Percentiles rank a stretch among this genome's conserved stretches.
phyloP scores from a whole-genome alignment of 2,888 invertebrate genomes.

The Electrophaes corylata region DNA sequence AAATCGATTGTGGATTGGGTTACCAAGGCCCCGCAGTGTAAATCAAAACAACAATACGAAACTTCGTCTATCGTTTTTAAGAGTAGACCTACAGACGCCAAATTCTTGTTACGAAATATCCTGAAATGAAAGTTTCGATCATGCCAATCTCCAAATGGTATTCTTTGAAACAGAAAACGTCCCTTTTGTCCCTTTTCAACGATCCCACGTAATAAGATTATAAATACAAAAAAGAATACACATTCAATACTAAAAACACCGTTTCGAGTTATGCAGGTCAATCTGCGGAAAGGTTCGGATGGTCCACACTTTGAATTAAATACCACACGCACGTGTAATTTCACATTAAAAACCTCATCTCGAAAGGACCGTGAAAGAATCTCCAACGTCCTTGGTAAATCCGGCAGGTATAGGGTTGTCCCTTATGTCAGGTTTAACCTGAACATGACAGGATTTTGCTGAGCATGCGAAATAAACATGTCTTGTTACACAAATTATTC shows the following conservation, averaged over 20 bases:
- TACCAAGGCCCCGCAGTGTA: no score
- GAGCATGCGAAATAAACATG: background rate
- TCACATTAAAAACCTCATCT: conserved; percentile 34
- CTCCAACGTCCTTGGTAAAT: conserved; percentile 40
- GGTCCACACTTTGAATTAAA: conserved; percentile 23
- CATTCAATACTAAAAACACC: background rate
- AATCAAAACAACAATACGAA: no score
- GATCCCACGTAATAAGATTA: no score
- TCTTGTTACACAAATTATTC: background rate
- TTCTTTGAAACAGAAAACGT: no score
- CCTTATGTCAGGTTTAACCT: conserved; percentile 10
- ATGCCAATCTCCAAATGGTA: no score
- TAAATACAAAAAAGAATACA: no score
- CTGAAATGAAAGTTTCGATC: no score
- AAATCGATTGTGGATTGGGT: no score
- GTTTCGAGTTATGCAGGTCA: background rate
- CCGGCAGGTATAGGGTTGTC: conserved; percentile 20
- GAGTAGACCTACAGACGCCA: no score
- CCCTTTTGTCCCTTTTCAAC: no score
- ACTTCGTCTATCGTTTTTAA: no score
- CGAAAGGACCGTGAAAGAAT: conserved; percentile 30
- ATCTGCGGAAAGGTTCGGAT: conserved; percentile 1
- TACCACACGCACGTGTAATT: conserved; percentile 31
- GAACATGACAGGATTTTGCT: conserved; percentile 7
- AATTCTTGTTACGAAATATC: no score